Conservation (phyloP, 2,113 vertebrate species). For the Ploceus nigricollis region DNA sequence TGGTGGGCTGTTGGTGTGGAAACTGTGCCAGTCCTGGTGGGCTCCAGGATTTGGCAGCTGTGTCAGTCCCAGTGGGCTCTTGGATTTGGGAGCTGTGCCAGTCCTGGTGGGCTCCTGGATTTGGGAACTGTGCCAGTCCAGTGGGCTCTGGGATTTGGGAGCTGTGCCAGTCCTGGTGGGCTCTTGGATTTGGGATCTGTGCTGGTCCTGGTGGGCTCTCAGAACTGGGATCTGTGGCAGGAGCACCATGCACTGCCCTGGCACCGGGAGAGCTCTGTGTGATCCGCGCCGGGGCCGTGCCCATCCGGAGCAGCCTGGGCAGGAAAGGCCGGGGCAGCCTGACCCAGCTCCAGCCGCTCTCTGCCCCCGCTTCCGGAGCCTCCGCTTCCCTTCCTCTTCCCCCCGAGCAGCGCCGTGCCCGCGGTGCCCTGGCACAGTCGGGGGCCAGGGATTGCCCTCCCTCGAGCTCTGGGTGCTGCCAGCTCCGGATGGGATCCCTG, state of each 20-base stretch:
- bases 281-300: neutral
- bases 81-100: neutral
- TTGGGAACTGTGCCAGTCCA: rapidly evolving
- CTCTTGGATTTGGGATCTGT: rapidly evolving
- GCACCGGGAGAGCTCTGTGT: neutral
- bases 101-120: rapidly evolving
- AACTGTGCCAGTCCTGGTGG: rapidly evolving
- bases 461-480: neutral
- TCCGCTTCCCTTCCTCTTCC: neutral
- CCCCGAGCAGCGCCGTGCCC: rapidly evolving
- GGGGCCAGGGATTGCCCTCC: rapidly evolving
- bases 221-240: neutral
- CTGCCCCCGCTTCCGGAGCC: neutral
- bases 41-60: rapidly evolving
- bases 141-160: rapidly evolving
- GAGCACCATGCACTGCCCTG: neutral
- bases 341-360: neutral
- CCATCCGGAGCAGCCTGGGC: rapidly evolving
- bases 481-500: neutral
- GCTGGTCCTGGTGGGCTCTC: rapidly evolving
- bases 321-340: neutral
- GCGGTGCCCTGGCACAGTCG: rapidly evolving
- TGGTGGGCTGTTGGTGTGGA: rapidly evolving
- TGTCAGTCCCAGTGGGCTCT: rapidly evolving
- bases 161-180: rapidly evolving